These are phyloP conservation scores for Thunnus maccoyii DNA, from an alignment of 2,113 vertebrate species.

Conservation along the genomic window DNA sequence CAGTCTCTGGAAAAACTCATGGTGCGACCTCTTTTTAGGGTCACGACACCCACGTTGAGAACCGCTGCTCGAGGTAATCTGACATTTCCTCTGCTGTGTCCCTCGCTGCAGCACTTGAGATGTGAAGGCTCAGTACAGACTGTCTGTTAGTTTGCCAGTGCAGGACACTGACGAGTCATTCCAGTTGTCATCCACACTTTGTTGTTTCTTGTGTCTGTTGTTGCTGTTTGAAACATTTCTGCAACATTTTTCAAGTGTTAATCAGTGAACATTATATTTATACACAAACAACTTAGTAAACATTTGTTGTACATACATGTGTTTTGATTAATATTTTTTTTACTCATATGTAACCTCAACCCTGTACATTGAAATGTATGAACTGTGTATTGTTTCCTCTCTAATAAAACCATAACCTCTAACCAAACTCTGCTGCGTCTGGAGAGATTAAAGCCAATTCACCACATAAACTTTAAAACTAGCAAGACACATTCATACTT, in stretches of 20 bases:
- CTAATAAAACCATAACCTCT: slow-evolving; percentile 73
- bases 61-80: background rate
- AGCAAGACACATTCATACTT: background rate
- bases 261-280: slow-evolving; percentile 63
- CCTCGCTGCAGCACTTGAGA: background rate
- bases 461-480: background rate
- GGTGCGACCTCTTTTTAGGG: background rate
- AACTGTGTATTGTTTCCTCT: slow-evolving; percentile 61
- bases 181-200: slow-evolving; percentile 12
- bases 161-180: slow-evolving; percentile 78
- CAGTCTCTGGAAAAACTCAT: background rate
- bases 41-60: slow-evolving; percentile 26
- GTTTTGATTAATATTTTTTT: slow-evolving; percentile 24
- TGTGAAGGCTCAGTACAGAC: slow-evolving; percentile 28
- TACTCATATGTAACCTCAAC: slow-evolving; percentile 60
- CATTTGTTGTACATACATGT: slow-evolving; percentile 60
- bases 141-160: slow-evolving; percentile 69
- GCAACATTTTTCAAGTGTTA: slow-evolving; percentile 39
- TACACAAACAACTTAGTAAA: slow-evolving; percentile 54
- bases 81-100: background rate
- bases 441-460: background rate
- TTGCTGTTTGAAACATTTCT: slow-evolving; percentile 32
- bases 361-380: slow-evolving; percentile 71
- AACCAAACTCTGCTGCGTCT: slow-evolving; percentile 17
- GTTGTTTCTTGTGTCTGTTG: slow-evolving; percentile 7